Evolutionary conservation across 2,797 vertebrate genomes (phyloP).

Genomic region (Coregonus sp.): DNA sequence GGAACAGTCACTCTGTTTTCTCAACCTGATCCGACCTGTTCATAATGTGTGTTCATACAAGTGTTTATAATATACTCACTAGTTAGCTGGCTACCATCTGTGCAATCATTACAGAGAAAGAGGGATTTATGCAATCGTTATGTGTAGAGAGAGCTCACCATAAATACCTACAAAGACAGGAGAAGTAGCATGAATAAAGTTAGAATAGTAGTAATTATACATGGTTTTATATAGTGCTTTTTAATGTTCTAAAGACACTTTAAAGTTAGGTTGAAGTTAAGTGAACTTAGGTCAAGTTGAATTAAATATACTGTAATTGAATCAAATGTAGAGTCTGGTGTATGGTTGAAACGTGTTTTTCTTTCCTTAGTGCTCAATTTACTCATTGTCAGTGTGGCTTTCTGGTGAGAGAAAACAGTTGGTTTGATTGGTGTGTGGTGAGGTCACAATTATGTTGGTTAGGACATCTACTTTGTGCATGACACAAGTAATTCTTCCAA

Average conservation of each 20-base stretch:
- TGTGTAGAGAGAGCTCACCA: too few species aligned
- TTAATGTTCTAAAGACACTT: too few species aligned
- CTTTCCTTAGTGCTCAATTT: slow-evolving; percentile 7
- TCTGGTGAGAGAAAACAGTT: slow-evolving; percentile 49
- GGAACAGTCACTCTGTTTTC: slow-evolving; percentile 4
- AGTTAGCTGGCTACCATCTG: not conserved
- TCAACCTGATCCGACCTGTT: not conserved
- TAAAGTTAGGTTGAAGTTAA: not conserved
- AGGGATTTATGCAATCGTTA: too few species aligned
- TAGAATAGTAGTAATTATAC: not conserved
- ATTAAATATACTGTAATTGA: slow-evolving; percentile 26
- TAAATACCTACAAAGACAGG: too few species aligned
- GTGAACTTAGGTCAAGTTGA: slow-evolving; percentile 11
- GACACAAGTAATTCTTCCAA: too few species aligned
- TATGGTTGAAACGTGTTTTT: slow-evolving; percentile 28
- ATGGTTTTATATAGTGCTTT: not conserved
- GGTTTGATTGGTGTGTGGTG: slow-evolving; percentile 57
- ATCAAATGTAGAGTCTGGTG: slow-evolving; percentile 45
- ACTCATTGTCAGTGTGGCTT: slow-evolving; percentile 3
- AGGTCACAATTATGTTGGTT: slow-evolving; percentile 59
- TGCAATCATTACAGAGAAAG: not conserved
- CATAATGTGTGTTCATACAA: slow-evolving; percentile 1
- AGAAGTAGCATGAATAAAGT: not conserved
- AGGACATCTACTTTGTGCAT: too few species aligned
- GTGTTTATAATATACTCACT: not conserved